Base-by-base conservation (phyloP, 1,140 invertebrate genomes). In the Schmidtea mediterranea region DNA sequence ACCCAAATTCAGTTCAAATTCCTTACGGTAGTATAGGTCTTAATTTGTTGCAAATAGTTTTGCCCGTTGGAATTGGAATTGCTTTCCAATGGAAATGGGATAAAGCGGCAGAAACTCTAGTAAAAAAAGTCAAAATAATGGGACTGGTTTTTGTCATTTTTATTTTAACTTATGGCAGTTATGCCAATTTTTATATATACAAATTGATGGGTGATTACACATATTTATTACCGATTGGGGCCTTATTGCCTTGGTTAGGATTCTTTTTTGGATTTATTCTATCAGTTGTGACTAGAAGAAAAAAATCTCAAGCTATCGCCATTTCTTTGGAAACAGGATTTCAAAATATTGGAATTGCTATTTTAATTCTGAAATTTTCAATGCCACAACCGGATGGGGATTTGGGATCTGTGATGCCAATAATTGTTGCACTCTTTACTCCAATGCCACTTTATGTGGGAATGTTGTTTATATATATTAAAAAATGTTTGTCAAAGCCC, bases 261-360 rank as follows among this genome's bases (percentile, higher is more conserved):
- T 89, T 83, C 62, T 37, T 73, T 12, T 66, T 75, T 37, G 82
- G 80, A 23, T 76, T 72, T 51, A 18, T 72, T 22, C 45, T 72
- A 0, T 73, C 78, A 0, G 59, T 63, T 26, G 13, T 77, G 1
- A 70, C 73, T 13, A 66, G 71, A 39, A 77, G 79, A 61, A 55
- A 67, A 26, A 57, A 67, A 15, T 78, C 51, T 19, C 52, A 89
- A 57, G 67, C 75, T 6, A 66, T 83, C 1, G 80, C 84, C 1
- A 84, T 92, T 55, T 75, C 79, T 5, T 77, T 90, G 50, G n/a
- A n/a, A n/a, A n/a, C n/a, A n/a, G n/a, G n/a, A n/a, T n/a, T n/a
- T n/a, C n/a, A n/a, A n/a, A n/a, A 92, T 66, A 87, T 83, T 0
- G 84, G 83, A 16, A 80, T 89, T 53, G 73, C 81, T 0, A 83